Percentiles rank a stretch among this genome's conserved stretches.
Evolutionary conservation across 2,797 vertebrate species (phyloP).

Genomic region (Okamejei kenojei): DNA sequence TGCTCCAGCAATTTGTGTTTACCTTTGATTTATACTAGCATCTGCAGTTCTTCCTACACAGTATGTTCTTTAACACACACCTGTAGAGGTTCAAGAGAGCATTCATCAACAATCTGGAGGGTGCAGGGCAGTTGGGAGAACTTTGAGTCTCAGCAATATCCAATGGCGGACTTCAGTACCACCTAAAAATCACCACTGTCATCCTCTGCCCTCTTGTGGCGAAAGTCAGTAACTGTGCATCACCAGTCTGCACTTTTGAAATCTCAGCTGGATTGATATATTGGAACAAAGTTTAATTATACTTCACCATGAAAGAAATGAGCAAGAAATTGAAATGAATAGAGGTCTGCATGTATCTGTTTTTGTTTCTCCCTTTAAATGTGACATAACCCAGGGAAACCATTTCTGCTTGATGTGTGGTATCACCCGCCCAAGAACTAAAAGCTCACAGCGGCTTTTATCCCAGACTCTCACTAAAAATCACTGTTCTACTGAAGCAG

Average conservation of each 20-base stretch:
- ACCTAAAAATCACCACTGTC: neutral
- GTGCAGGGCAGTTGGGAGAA: too few relatives aligned
- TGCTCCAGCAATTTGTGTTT: too few relatives aligned
- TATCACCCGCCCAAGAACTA: neutral
- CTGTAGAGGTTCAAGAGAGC: too few relatives aligned
- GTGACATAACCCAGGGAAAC: neutral
- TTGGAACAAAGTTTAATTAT: neutral
- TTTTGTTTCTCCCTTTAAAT: neutral
- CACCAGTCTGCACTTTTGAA: neutral
- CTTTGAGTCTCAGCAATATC: too few relatives aligned
- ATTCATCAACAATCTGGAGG: too few relatives aligned
- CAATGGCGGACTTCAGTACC: too few relatives aligned
- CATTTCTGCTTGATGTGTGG: neutral
- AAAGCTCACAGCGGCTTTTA: neutral
- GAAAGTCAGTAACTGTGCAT: neutral
- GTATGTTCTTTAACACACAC: too few relatives aligned
- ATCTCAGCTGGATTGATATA: neutral
- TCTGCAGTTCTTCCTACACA: too few relatives aligned
- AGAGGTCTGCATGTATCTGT: neutral
- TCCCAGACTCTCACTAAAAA: neutral
- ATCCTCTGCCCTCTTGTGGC: constrained; percentile 9
- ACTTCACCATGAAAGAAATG: neutral
- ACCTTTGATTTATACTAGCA: too few relatives aligned
- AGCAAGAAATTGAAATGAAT: neutral
- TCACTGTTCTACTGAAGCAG: neutral